Percentiles rank a stretch among this genome's conserved stretches.
phyloP scores from a whole-genome alignment of 2,888 invertebrate species.

The Clusia tigrina region DNA sequence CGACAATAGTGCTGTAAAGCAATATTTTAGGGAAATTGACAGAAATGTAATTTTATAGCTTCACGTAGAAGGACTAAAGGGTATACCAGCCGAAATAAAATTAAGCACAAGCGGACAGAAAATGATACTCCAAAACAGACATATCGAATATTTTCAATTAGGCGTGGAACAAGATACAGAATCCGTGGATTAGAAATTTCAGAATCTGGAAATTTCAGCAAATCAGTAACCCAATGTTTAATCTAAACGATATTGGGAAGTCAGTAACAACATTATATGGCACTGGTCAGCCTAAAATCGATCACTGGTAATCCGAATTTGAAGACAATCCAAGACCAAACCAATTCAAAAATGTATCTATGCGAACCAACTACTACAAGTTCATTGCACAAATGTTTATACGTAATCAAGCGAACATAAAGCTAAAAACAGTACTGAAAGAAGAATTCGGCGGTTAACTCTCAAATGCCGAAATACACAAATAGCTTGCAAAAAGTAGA shows the following conservation, averaged over 20 bases:
- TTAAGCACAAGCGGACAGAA: constrained; percentile 15
- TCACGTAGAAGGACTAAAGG: background rate
- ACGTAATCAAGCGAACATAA: background rate
- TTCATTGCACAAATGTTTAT: constrained; percentile 4
- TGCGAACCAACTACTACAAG: constrained; percentile 16
- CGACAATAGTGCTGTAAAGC: too few species aligned
- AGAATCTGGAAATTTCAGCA: background rate
- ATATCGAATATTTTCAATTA: too few species aligned
- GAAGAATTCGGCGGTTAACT: constrained; percentile 9
- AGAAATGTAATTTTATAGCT: too few species aligned
- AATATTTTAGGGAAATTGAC: too few species aligned
- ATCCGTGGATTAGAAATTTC: background rate
- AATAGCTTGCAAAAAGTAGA: background rate
- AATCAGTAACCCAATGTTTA: too few species aligned
- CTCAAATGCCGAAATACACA: background rate
- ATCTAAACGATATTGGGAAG: background rate
- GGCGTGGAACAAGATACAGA: background rate
- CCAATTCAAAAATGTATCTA: constrained; percentile 15
- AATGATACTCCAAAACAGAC: too few species aligned
- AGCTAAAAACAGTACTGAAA: background rate
- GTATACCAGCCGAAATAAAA: constrained; percentile 1
- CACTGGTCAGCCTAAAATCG: background rate
- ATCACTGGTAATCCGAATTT: constrained; percentile 9
- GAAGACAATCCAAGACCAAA: background rate
- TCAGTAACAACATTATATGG: background rate